Evolutionary conservation across 2,888 invertebrate species (phyloP), one percentile per base, ranked within the genome.

Genomic region (Lithophane semibrunnea): DNA sequence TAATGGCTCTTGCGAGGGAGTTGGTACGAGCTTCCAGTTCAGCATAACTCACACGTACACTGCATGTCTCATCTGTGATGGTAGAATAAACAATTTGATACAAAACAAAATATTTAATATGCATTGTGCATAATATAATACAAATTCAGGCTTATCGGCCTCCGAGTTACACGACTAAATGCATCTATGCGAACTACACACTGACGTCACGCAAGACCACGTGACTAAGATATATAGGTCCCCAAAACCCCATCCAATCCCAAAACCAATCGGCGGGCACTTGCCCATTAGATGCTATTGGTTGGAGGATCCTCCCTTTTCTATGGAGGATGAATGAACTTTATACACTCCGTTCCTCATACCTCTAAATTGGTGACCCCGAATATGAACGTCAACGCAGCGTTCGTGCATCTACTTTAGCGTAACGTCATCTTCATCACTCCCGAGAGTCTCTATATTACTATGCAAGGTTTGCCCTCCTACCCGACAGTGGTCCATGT

Each of bases 11-110:
- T 0, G 97, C 97, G 44, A 98, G 89, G 54, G 97, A 96, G 89
- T 98, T 98, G 10, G 97, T 97, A 12, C 96, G 92, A 2, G 93
- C 93, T 61, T 97, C 97, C 68, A 98, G 90, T 84, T 97, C 96
- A 0, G 96, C 92, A 89, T 97, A 98, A 13, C 97, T 97, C 12
- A 96, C 88, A 3, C 90, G 89, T 0, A 89, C 86, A 44, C 88
- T 92, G 82, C 91, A 88, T 0, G 92, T 93, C 67, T 95, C 96
- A 84, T 96, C 96, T 96, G 90, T 0, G 84, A 90, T 10, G 1
- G 10, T 18, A 49, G 13, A 49, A n/a, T 24, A 42, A 56, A 3
- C 0, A 29, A 42, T n/a, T 77, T 16, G 9, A 24, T 24, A 29
- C 1, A 21, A 54, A 24, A 10, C n/a, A 47, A 65, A 18, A 47